Evolutionary conservation across 2,888 invertebrate genomes (phyloP), one percentile per base, ranked within the genome.

Genomic region (Cerastis leucographa): DNA sequence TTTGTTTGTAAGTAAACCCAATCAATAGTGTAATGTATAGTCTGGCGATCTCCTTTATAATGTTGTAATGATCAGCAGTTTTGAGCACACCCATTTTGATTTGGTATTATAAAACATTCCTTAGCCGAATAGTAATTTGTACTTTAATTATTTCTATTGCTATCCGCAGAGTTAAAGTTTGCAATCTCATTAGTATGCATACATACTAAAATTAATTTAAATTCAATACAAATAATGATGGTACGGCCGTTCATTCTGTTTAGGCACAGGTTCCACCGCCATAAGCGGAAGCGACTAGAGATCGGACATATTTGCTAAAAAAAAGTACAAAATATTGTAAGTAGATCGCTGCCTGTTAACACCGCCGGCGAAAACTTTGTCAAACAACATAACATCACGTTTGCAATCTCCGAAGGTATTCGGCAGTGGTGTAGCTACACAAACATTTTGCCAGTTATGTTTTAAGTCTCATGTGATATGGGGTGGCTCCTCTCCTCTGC

Each of bases 121-220:
- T 35, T 81, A 51, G 0, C 42, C 54, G 22, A 42, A 83, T 35
- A 56, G 22, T 3, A 56, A 49, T 59, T 76, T 49, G 7, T 64
- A 54, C 11, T 29, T 67, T 79, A 78, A 77, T 77, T 66, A 78
- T 67, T 35, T 25, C 25, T 19, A 29, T 83, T 46, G 51, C 17
- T 61, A 54, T 61, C 14, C 3, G 44, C 14, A 35, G 25, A 83
- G 35, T 78, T 51, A 8, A 51, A 59, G 44, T 62, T 62, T 68
- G 62, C 44, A 42, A 51, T 56, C 14, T n/a, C 62, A 80, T 80
- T 65, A 67, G 49, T 56, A 81, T n/a, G 42, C 35, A 67, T 22
- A 46, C 46, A 2, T 29, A 54, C 12, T 42, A n/a, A 73, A 72
- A 44, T 68, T 51, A 51, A 68, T 81, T 81, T 71, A 64, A 11